phyloP scores from a whole-genome alignment of 2,113 vertebrate genomes.

The Ginglymostoma cirratum region DNA sequence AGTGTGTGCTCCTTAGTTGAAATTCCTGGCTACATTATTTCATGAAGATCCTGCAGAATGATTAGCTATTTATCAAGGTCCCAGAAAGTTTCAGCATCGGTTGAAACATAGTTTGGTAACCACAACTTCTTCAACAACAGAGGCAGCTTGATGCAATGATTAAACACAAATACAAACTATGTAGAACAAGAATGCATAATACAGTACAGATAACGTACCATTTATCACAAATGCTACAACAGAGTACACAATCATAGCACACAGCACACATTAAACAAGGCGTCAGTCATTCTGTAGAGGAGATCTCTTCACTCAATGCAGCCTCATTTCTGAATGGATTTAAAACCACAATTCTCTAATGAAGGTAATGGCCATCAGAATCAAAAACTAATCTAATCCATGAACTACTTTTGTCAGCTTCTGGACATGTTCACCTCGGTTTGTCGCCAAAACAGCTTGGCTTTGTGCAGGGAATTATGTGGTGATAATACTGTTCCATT shows the following conservation, averaged over 20 bases:
- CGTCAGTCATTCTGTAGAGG: neutral
- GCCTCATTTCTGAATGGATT: neutral
- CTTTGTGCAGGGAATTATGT: neutral
- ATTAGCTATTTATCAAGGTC: neutral
- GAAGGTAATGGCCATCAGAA: neutral
- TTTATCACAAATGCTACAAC: neutral
- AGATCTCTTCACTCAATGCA: neutral
- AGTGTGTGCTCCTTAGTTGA: neutral
- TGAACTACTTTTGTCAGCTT: neutral
- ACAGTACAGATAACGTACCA: neutral
- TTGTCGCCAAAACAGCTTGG: neutral
- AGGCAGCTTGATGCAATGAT: neutral
- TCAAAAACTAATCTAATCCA: neutral
- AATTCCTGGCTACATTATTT: neutral
- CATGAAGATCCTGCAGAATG: neutral
- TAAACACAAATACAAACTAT: neutral
- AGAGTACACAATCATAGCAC: neutral
- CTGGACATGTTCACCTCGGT: neutral
- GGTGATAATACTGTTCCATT: no score
- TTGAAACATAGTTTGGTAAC: neutral
- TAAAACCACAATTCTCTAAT: neutral
- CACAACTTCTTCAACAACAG: neutral
- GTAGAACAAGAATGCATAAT: neutral
- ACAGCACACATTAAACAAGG: neutral
- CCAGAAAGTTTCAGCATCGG: neutral